Conservation (phyloP, 2,797 vertebrate genomes). For the Somateria mollissima region DNA sequence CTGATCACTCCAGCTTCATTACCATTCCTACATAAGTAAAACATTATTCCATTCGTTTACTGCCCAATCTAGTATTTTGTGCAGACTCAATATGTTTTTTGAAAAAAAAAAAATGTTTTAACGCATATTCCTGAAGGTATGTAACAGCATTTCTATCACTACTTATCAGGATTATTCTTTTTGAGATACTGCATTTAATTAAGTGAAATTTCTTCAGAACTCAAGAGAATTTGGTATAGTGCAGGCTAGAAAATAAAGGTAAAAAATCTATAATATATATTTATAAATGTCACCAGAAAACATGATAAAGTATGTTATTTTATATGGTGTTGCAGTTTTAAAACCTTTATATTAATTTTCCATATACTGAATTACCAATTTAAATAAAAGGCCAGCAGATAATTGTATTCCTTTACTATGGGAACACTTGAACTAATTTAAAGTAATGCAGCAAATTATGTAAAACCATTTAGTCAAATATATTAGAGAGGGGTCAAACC, state of each 20-base stretch:
- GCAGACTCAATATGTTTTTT: neutral
- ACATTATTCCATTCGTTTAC: neutral
- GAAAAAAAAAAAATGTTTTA: neutral
- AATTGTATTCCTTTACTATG: slow-evolving; percentile 18
- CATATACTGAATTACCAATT: neutral
- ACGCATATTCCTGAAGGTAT: neutral
- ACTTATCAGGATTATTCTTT: neutral
- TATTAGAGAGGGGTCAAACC: slow-evolving; percentile 25
- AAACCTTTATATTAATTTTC: neutral
- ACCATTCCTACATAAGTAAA: neutral
- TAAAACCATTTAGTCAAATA: slow-evolving; percentile 57
- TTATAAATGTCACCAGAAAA: neutral
- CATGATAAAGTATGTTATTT: neutral
- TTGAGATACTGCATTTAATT: neutral
- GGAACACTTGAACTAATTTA: slow-evolving; percentile 38
- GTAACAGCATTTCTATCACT: neutral
- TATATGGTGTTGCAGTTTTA: neutral
- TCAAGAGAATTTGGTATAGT: neutral
- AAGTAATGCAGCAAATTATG: slow-evolving; percentile 53
- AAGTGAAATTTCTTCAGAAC: neutral
- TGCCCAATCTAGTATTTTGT: neutral
- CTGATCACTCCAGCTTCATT: neutral
- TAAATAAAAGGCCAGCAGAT: slow-evolving; percentile 45
- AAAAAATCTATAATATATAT: neutral
- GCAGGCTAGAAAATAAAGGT: neutral